These are phyloP conservation scores for Sinotaia quadrata DNA, from an alignment of 2,888 invertebrate species.

Conservation along the genomic window DNA sequence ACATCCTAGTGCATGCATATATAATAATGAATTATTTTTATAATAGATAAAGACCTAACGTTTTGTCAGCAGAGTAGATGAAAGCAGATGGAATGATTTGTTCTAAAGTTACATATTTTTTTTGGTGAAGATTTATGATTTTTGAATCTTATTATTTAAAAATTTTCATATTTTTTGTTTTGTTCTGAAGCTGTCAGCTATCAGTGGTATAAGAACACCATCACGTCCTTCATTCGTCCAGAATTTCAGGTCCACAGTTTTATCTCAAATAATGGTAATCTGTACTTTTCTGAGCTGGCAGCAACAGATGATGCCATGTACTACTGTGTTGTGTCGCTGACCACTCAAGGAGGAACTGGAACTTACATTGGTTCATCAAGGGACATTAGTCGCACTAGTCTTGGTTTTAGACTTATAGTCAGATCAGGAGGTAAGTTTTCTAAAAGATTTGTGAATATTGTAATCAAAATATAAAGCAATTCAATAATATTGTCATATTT, in stretches of 20 bases:
- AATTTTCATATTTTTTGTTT: background rate
- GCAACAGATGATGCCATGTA: conserved; percentile 76
- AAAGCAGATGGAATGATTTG: no score
- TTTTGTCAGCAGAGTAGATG: no score
- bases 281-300: conserved; percentile 95
- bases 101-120: no score
- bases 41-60: no score
- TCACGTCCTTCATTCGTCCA: conserved; percentile 85
- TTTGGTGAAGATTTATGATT: background rate
- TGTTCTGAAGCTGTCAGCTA: conserved; percentile 73
- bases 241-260: conserved; percentile 85
- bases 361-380: conserved; percentile 52
- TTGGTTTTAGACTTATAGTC: conserved; percentile 48
- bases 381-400: conserved; percentile 51
- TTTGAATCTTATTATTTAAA: background rate
- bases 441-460: background rate
- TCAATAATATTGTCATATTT: background rate
- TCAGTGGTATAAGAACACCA: conserved; percentile 91
- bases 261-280: conserved; percentile 93
- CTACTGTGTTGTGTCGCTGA: conserved; percentile 52
- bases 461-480: background rate
- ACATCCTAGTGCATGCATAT: no score
- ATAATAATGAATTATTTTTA: no score
- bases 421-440: conserved; percentile 47
- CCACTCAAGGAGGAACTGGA: conserved; percentile 44